Evolutionary conservation across 1,140 invertebrate species (phyloP).

Genomic region (Popillia japonica): DNA sequence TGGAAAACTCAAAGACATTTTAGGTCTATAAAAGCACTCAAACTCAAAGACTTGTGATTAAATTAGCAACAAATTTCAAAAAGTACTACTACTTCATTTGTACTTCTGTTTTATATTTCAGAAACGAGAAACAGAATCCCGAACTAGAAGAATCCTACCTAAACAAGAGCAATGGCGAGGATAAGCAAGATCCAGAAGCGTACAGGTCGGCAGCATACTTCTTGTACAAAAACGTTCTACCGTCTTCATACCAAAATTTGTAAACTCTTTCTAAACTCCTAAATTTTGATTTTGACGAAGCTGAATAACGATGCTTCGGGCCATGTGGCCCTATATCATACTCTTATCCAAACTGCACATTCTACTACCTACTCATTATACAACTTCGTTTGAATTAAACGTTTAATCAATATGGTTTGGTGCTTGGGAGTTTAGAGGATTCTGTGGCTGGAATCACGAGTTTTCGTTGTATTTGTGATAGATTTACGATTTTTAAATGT

Average conservation of each 20-base stretch:
- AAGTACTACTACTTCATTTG: too few relatives aligned
- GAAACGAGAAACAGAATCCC: background rate
- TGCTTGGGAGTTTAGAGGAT: background rate
- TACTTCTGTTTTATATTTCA: background rate
- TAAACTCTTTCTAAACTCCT: background rate
- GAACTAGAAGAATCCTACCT: constrained; percentile 10
- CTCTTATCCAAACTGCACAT: too few relatives aligned
- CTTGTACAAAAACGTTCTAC: background rate
- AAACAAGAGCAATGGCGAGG: background rate
- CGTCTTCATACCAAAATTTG: background rate
- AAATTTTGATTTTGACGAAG: background rate
- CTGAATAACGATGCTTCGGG: background rate
- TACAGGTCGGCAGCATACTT: background rate
- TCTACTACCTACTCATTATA: too few relatives aligned
- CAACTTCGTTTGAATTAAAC: too few relatives aligned
- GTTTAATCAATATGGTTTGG: too few relatives aligned
- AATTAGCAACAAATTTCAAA: too few relatives aligned
- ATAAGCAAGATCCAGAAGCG: background rate
- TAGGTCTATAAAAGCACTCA: too few relatives aligned
- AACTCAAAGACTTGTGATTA: too few relatives aligned
- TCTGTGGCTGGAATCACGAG: constrained; percentile 6
- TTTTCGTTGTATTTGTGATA: background rate
- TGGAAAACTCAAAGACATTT: too few relatives aligned
- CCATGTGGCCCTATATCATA: background rate
- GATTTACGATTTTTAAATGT: constrained; percentile 2